Base-by-base conservation (phyloP, 1,140 invertebrate species). In the Liolophura sinensis region DNA sequence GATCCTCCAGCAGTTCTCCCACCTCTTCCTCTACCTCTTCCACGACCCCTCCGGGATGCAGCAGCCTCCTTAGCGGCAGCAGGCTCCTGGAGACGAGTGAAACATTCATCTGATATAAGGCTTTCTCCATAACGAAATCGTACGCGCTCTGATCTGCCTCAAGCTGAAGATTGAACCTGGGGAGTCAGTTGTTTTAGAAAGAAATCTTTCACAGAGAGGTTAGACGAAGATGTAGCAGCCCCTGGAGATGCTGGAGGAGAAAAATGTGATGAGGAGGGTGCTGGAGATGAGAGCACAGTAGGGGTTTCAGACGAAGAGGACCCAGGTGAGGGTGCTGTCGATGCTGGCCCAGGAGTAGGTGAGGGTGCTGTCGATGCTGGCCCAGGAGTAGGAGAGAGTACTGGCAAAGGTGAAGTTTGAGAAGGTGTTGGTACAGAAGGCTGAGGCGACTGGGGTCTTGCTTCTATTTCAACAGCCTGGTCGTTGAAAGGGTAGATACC, bases 401-500 rank as follows among this genome's bases (percentile, higher is more conserved):
- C 20, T 48, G 60, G 15, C 7, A 20, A 20, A 6, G 31, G 31
- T 24, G 31, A 18, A 62, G 31, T n/a, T 11, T n/a, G 60, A 62
- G 11, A 20, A 48, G 16, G 15, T 46, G 59, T 12, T 46, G 12
- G 24, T 46, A 20, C 20, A 18, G 60, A 48, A 9, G 27, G 18
- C 22, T 20, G n/a, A 18, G n/a, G 7, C 16, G 31, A 9, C 22
- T n/a, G n/a, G n/a, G 20, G 57, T 18, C 20, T 59, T 4, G 20
- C 18, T 31, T 22, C 57, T 5, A 59, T 25, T 52, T 40, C 60
- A 49, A 62, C 40, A 20, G 60, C 60, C 31, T 62, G 16, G 16
- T 52, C 22, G 20, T 40, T 48, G n/a, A 62, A 62, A 62, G 60
- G 60, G 20, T 20, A 62, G n/a, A 62, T 62, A 18, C 60, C 60